Conservation (phyloP, 1,140 invertebrate species). For the Ridgeia piscesae region DNA sequence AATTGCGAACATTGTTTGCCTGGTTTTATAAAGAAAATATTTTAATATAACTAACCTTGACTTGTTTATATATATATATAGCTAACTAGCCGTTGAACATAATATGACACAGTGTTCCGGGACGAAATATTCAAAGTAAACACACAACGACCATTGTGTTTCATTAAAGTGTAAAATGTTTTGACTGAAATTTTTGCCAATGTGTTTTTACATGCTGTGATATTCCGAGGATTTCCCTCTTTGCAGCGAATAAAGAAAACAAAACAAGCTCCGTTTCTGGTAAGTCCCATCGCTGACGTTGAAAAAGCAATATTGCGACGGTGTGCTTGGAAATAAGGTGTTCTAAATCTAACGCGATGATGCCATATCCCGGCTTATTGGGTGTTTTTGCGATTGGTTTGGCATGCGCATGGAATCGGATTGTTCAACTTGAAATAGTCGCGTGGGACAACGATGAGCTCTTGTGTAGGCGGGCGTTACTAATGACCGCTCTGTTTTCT, state of each 20-base stretch:
- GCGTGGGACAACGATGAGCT: neutral
- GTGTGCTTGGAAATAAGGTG: neutral
- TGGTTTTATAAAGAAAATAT: too few relatives aligned
- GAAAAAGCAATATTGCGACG: neutral
- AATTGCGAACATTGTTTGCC: too few relatives aligned
- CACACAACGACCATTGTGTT: neutral
- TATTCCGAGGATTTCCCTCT: neutral
- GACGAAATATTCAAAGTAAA: too few relatives aligned
- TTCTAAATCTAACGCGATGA: neutral
- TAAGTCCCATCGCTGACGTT: neutral
- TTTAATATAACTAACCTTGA: too few relatives aligned
- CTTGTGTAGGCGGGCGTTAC: neutral
- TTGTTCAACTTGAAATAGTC: neutral
- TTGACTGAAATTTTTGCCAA: too few relatives aligned
- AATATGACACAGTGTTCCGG: too few relatives aligned
- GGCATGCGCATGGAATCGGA: neutral
- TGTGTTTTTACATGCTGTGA: neutral
- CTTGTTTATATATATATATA: too few relatives aligned
- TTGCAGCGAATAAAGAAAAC: neutral
- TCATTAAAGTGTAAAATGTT: neutral
- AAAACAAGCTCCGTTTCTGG: neutral
- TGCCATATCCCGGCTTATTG: neutral
- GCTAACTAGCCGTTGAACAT: too few relatives aligned
- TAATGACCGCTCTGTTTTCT: neutral
- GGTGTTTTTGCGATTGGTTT: neutral